phyloP scores from a whole-genome alignment of 2,888 invertebrate species.

The Chorisops tibialis region DNA sequence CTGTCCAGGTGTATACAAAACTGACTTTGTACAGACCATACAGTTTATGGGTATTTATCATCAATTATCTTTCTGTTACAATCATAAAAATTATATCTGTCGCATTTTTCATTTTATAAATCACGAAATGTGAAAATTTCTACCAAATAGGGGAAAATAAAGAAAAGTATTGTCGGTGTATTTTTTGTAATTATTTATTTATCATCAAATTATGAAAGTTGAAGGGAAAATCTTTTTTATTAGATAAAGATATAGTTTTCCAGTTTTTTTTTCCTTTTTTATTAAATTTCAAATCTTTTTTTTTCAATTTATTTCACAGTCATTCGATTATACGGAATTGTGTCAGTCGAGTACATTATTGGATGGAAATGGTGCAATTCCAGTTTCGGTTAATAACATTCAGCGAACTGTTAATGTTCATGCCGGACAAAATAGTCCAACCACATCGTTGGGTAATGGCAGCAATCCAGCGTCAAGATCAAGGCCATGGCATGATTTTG shows the following conservation, averaged over 20 bases:
- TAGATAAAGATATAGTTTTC: background rate
- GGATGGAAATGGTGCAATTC: constrained; percentile 56
- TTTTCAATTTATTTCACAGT: constrained; percentile 56
- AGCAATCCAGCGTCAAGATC: constrained; percentile 69
- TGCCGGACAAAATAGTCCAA: constrained; percentile 52
- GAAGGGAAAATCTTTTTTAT: constrained; percentile 20
- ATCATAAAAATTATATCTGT: constrained; percentile 11
- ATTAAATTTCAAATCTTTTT: constrained; percentile 22
- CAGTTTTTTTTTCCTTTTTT: constrained; percentile 16
- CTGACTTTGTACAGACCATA: too few species aligned
- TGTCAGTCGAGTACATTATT: constrained; percentile 65
- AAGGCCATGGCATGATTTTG: constrained; percentile 92
- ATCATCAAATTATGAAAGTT: constrained; percentile 17
- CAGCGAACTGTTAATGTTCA: constrained; percentile 56
- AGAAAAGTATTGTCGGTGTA: too few species aligned
- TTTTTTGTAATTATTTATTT: too few species aligned
- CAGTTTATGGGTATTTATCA: constrained; percentile 14
- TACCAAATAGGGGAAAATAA: background rate
- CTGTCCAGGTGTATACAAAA: too few species aligned
- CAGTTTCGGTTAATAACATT: constrained; percentile 55
- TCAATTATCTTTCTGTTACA: constrained; percentile 6
- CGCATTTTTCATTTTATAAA: background rate
- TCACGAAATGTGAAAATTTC: constrained; percentile 6
- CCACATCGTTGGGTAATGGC: constrained; percentile 57
- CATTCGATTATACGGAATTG: constrained; percentile 89